Evolutionary conservation across 30 jellyfish, hydroid and myxozoan genomes (phyloP).

Genomic region (Hydractinia echinata): DNA sequence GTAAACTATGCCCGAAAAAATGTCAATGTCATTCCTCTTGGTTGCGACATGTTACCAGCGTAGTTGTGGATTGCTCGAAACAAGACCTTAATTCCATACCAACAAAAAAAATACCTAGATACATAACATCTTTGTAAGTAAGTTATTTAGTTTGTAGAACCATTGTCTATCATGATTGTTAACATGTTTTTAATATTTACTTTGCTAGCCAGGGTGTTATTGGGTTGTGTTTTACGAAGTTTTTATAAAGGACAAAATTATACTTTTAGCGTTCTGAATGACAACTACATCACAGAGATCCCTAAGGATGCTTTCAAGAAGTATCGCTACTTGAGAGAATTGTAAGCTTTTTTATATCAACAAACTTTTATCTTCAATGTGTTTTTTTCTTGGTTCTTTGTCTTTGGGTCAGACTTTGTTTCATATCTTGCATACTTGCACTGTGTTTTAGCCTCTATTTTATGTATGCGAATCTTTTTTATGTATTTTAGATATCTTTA

Average conservation of each 20-base stretch:
- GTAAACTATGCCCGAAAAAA: constrained; percentile 53
- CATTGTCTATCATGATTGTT: too few species aligned
- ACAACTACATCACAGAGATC: constrained; percentile 69
- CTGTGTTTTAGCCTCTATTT: too few species aligned
- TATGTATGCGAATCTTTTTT: not conserved
- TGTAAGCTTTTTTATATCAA: constrained; percentile 40
- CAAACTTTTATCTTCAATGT: too few species aligned
- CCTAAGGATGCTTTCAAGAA: constrained; percentile 66
- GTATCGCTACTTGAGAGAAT: constrained; percentile 53
- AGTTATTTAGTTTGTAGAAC: too few species aligned
- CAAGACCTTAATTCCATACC: constrained; percentile 48
- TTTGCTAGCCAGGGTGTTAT: too few species aligned
- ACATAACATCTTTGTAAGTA: constrained; percentile 74
- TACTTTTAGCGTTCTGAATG: constrained; percentile 62
- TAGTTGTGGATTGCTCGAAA: constrained; percentile 82
- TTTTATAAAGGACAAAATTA: not conserved
- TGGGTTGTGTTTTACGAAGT: too few species aligned
- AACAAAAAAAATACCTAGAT: constrained; percentile 49
- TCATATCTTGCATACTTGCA: too few species aligned
- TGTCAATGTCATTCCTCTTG: constrained; percentile 91
- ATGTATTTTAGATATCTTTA: constrained; percentile 56
- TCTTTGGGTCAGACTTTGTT: too few species aligned
- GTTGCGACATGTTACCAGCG: constrained; percentile 80
- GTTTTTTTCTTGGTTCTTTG: too few species aligned
- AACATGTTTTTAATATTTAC: too few species aligned